These are phyloP conservation scores for Astropecten irregularis DNA, from an alignment of 53 echinoderm and acorn worm species.

Conservation along the genomic window DNA sequence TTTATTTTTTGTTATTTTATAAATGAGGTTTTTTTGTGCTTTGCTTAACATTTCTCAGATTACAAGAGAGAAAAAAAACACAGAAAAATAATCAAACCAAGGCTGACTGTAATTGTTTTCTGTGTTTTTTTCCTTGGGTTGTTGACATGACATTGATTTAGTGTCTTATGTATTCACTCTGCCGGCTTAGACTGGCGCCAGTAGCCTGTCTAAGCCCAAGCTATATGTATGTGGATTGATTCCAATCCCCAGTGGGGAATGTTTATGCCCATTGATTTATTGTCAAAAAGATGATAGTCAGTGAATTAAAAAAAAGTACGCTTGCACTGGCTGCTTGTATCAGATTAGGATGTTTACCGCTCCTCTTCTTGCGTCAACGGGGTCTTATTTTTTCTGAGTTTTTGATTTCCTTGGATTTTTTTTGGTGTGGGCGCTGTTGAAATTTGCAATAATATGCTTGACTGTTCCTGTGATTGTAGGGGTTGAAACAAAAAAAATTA, in stretches of 20 bases:
- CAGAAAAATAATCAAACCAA: no score
- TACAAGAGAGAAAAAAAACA: no score
- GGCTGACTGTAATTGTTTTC: no score
- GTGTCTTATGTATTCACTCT: neutral
- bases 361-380: no score
- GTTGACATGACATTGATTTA: slow-evolving; percentile 43
- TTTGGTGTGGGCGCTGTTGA: no score
- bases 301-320: slow-evolving; percentile 10
- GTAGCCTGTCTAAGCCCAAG: neutral
- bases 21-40: no score
- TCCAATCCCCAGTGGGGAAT: slow-evolving; percentile 11
- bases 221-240: neutral
- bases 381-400: neutral
- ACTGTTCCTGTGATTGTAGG: no score
- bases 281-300: slow-evolving; percentile 27
- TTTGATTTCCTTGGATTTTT: neutral
- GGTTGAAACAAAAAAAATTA: no score
- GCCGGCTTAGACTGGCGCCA: slow-evolving; percentile 30
- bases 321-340: neutral
- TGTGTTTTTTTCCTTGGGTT: neutral
- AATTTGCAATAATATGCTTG: no score
- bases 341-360: no score
- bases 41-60: slow-evolving; percentile 15
- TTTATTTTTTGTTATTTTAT: no score
- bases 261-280: slow-evolving; percentile 45